Conservation (phyloP, 2,113 vertebrate species). For the Xiphophorus maculatus region DNA sequence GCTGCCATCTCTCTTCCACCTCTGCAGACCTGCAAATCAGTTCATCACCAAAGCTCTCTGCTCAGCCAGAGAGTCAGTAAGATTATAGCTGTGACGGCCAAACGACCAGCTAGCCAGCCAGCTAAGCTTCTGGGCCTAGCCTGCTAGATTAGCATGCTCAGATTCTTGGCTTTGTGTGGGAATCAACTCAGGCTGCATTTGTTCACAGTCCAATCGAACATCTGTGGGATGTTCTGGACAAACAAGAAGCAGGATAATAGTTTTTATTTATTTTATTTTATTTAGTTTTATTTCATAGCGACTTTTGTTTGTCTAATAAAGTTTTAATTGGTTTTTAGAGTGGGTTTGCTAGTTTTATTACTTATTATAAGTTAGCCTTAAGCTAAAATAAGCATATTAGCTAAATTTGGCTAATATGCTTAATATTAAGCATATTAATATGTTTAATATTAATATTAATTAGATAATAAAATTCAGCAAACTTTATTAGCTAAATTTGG, state of each 20-base stretch:
- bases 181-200: constrained; percentile 19
- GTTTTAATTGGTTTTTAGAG: too few relatives aligned
- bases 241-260: not conserved
- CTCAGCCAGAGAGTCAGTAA: constrained; percentile 28
- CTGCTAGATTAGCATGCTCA: constrained; percentile 28
- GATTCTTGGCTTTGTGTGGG: constrained; percentile 40
- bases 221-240: constrained; percentile 3
- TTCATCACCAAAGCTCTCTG: constrained; percentile 26
- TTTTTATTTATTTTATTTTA: too few relatives aligned
- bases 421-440: too few relatives aligned
- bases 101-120: constrained; percentile 20
- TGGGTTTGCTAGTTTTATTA: too few relatives aligned
- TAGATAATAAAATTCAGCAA: too few relatives aligned
- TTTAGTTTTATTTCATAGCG: too few relatives aligned
- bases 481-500: too few relatives aligned
- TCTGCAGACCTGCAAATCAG: constrained; percentile 33
- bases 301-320: too few relatives aligned
- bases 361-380: too few relatives aligned
- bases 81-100: constrained; percentile 45
- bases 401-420: too few relatives aligned
- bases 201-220: constrained; percentile 3
- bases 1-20: constrained; percentile 37
- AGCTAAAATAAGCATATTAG: too few relatives aligned
- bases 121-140: constrained; percentile 29
- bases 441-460: too few relatives aligned